Percentiles rank a stretch among this genome's conserved stretches.
Evolutionary conservation across 1,140 invertebrate species (phyloP).

Genomic region (Rhyacophila brunnea): DNA sequence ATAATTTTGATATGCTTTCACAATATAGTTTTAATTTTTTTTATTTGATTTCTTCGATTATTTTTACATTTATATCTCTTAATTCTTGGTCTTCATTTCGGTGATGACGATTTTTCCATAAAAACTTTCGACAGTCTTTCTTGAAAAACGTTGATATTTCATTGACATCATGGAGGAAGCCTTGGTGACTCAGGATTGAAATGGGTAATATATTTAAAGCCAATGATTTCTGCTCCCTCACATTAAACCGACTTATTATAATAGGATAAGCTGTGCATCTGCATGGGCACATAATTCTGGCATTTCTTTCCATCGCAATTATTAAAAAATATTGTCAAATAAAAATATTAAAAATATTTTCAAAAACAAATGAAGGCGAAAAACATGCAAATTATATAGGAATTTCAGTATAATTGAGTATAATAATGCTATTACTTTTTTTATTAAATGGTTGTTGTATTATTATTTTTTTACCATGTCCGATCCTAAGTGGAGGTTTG

Average conservation of each 20-base stretch:
- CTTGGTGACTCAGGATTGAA: constrained; percentile 46
- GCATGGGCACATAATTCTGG: constrained; percentile 43
- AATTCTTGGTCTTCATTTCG: neutral
- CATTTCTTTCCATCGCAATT: no score
- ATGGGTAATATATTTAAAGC: constrained; percentile 46
- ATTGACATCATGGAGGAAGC: constrained; percentile 43
- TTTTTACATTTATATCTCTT: neutral
- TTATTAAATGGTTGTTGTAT: no score
- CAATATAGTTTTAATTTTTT: no score
- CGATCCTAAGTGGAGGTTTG: no score
- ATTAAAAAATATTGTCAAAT: no score
- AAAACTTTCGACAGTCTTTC: constrained; percentile 65
- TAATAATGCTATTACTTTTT: no score
- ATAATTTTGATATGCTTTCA: no score
- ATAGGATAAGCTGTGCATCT: constrained; percentile 43
- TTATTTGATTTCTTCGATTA: neutral
- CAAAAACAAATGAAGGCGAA: no score
- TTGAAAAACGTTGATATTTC: constrained; percentile 59
- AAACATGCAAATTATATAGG: no score
- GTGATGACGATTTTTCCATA: constrained; percentile 56
- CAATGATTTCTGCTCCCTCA: constrained; percentile 45
- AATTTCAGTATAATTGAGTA: no score
- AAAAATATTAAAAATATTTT: no score
- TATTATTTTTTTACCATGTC: no score
- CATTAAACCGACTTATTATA: constrained; percentile 41